phyloP scores from a whole-genome alignment of 2,888 invertebrate genomes.

The Eupeodes luniger region DNA sequence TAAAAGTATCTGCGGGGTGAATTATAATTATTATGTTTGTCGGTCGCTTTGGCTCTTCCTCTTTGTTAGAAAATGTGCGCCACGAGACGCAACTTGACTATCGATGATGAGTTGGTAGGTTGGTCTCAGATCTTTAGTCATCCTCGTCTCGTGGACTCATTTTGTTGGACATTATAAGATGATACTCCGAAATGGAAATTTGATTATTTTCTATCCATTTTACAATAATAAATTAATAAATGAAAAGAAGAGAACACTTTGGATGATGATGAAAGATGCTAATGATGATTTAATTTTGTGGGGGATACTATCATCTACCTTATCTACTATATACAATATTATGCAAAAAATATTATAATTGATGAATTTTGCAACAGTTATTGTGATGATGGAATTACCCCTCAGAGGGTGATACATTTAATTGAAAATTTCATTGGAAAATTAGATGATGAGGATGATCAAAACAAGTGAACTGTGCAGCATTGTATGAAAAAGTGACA shows the following conservation, averaged over 20 bases:
- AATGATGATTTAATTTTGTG: constrained; percentile 74
- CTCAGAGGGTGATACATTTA: constrained; percentile 18
- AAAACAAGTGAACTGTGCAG: constrained; percentile 3
- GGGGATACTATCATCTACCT: constrained; percentile 43
- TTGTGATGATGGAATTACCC: background rate
- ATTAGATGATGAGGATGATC: constrained; percentile 7
- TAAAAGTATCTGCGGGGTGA: constrained; percentile 47
- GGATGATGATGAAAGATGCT: constrained; percentile 47
- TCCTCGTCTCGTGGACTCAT: constrained; percentile 6
- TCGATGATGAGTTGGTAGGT: background rate
- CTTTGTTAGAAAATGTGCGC: background rate
- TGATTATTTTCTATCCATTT: constrained; percentile 55
- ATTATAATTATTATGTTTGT: constrained; percentile 60
- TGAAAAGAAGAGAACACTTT: background rate
- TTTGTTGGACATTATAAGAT: constrained; percentile 64
- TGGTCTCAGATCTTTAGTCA: too few species aligned
- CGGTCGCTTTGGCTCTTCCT: background rate
- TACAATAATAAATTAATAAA: constrained; percentile 38
- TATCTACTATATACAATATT: constrained; percentile 4
- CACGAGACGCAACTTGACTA: background rate
- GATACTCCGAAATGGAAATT: constrained; percentile 68
- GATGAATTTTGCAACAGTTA: constrained; percentile 29
- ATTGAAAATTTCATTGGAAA: constrained; percentile 38
- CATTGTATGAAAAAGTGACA: background rate
- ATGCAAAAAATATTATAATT: constrained; percentile 1